Evolutionary conservation across 2,888 invertebrate genomes (phyloP).

Genomic region (Parnassius mnemosyne): DNA sequence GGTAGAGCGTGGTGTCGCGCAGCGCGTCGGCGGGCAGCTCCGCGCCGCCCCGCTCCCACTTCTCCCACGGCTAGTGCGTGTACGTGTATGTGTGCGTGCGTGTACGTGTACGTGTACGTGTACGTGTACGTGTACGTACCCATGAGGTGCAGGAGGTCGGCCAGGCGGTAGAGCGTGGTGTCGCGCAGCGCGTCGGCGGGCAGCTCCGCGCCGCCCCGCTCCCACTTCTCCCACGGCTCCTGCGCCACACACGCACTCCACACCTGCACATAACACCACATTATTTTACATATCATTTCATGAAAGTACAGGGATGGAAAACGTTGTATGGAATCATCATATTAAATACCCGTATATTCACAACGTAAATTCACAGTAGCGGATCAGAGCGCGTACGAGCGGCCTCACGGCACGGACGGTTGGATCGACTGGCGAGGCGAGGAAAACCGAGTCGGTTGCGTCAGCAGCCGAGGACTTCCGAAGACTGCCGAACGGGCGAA

Average conservation of each 20-base stretch:
- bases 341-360: too few species aligned
- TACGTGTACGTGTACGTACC: conserved; percentile 60
- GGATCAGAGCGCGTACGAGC: too few species aligned
- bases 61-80: conserved; percentile 65
- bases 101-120: background rate
- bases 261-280: conserved; percentile 62
- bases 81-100: background rate
- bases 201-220: conserved; percentile 59
- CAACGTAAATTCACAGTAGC: too few species aligned
- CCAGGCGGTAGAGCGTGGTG: conserved; percentile 88
- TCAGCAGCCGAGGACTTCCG: too few species aligned
- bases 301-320: too few species aligned
- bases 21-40: conserved; percentile 73
- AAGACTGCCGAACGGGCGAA: too few species aligned
- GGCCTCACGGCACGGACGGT: too few species aligned
- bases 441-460: too few species aligned
- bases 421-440: too few species aligned
- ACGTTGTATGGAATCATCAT: too few species aligned
- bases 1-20: too few species aligned
- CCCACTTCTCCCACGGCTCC: conserved; percentile 82
- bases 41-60: conserved; percentile 42
- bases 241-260: conserved; percentile 89
- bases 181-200: conserved; percentile 85
- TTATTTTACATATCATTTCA: background rate
- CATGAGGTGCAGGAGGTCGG: conserved; percentile 85